phyloP scores from a whole-genome alignment of 2,113 vertebrate species.

The Eidolon helvum region DNA sequence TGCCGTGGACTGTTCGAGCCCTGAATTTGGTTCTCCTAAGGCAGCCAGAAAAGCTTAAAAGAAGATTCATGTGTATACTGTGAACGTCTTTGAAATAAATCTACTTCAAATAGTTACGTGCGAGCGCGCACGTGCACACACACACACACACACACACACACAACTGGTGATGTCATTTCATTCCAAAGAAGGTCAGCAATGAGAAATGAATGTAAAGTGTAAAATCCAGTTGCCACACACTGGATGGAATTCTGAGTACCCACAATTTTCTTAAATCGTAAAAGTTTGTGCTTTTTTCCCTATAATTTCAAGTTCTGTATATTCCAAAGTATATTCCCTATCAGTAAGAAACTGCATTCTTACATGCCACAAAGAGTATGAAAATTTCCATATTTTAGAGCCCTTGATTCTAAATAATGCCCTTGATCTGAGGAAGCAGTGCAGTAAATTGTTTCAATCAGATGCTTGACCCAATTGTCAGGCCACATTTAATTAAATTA shows the following conservation, averaged over 20 bases:
- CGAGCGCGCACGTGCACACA: too few relatives aligned
- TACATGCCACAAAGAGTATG: neutral
- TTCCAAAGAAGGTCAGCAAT: neutral
- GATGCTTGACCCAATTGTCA: neutral
- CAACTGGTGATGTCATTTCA: neutral
- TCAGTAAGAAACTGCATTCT: neutral
- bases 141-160: neutral
- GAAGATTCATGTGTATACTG: neutral
- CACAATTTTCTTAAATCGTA: neutral
- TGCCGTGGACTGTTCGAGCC: too few relatives aligned
- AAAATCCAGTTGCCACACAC: neutral
- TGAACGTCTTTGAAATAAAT: neutral
- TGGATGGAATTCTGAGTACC: neutral
- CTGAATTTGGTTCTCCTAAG: neutral
- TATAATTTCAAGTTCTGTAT: neutral
- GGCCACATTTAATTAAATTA: neutral
- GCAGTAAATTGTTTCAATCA: neutral
- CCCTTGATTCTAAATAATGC: neutral
- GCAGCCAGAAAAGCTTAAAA: neutral
- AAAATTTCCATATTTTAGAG: neutral
- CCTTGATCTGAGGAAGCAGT: neutral
- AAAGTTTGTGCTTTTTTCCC: neutral
- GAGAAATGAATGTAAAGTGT: neutral
- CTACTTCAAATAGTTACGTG: neutral
- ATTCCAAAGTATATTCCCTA: neutral